Conservation (phyloP, 1,140 invertebrate genomes). For the Magallana angulata region DNA sequence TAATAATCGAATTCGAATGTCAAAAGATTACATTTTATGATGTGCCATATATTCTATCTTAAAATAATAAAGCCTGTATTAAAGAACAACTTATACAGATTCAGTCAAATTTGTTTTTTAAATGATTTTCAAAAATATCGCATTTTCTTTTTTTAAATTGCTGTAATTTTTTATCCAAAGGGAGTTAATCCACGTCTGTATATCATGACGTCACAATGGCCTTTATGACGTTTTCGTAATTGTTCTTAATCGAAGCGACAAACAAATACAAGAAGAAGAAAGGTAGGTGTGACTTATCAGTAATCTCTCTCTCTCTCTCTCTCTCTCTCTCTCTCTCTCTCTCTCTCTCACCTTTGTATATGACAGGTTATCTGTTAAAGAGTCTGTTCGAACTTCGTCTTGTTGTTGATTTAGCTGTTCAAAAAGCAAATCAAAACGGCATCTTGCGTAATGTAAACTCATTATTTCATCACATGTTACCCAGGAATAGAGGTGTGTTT, state of each 20-base stretch:
- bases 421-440: slow-evolving; percentile 31
- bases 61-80: too few relatives aligned
- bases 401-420: slow-evolving; percentile 4
- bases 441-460: slow-evolving; percentile 5
- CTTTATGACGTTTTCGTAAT: neutral
- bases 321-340: slow-evolving; percentile 29
- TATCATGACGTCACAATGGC: neutral
- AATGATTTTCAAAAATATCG: too few relatives aligned
- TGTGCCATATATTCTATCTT: too few relatives aligned
- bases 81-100: too few relatives aligned
- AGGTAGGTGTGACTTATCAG: neutral
- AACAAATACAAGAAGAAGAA: neutral
- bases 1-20: too few relatives aligned
- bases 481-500: neutral
- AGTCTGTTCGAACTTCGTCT: neutral
- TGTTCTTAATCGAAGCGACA: neutral
- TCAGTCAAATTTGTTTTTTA: too few relatives aligned
- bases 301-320: slow-evolving; percentile 26
- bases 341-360: neutral
- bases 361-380: neutral
- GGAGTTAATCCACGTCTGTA: too few relatives aligned
- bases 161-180: too few relatives aligned
- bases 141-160: too few relatives aligned
- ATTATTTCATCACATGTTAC: neutral
- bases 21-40: too few relatives aligned